Base-by-base conservation (phyloP, 2,797 vertebrate genomes). In the Pseudopleuronectes americanus region DNA sequence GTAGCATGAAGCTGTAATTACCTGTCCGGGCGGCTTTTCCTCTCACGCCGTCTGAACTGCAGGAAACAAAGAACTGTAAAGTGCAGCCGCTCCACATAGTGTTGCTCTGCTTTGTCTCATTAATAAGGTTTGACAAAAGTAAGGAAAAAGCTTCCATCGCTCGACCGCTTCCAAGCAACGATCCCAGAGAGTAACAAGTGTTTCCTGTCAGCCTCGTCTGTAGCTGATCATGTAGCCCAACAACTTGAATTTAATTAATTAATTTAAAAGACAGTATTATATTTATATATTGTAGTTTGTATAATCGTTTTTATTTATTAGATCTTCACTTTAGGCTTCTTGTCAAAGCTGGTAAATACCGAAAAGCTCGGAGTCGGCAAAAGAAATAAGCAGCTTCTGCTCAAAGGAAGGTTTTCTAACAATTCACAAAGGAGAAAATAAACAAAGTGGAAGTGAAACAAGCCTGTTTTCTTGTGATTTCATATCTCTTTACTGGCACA, bases 391-490 rank as follows among this genome's bases (percentile, higher is more conserved):
- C 2, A 8, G 6, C 53, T 71, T 71, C 16, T 52, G 17, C 16
- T 13, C 8, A 21, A 61, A 63, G 38, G 16, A 74, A 63, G 10
- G 4, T 59, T 68, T 76, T 67, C 13, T 0, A 45, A 17, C 58
- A 74, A 16, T 71, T 51, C n/a, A 43, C 59, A 55, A 52, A 22
- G 5, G 58, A 54, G 48, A 66, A 74, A 56, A 33, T 3, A 67
- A 63, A 77, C 36, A 77, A 84, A 83, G 77, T 88, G 84, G 77
- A 86, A 85, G 87, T 90, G 74, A 90, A 89, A 88, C 67, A 64
- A 79, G 79, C 76, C 83, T 79, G 69, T 63, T 85, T 68, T 64
- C n/a, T 43, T 76, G 61, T 77, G 21, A 57, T 76, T 66, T 64
- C n/a, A 57, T 57, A 45, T 61, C 4, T 79, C 8, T 81, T 52